A percentile compares a stretch with the other conserved stretches of the same genome.
phyloP scores from a whole-genome alignment of 2,113 vertebrate species.

The Himantopus leucocephalus region DNA sequence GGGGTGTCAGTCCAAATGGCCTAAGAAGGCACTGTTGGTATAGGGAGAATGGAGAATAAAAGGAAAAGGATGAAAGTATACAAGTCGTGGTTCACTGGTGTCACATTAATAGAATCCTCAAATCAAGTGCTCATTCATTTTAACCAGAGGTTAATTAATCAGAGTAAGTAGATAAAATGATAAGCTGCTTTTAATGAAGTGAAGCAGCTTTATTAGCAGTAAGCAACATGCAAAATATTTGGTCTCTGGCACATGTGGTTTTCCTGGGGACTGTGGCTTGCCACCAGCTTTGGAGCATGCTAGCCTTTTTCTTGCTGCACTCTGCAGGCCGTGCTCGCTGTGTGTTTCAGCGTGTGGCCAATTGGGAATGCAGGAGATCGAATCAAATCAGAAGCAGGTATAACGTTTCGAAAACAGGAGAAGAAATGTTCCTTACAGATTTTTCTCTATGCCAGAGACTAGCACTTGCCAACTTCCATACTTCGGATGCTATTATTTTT shows the following conservation, averaged over 20 bases:
- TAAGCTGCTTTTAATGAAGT: constrained; percentile 71
- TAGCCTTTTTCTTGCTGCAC: neutral
- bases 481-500: neutral
- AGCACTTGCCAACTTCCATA: neutral
- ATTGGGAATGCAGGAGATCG: neutral
- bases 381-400: neutral
- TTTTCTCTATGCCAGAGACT: neutral
- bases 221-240: constrained; percentile 62
- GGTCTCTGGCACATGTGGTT: constrained; percentile 26
- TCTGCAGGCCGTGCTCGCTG: neutral
- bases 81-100: neutral
- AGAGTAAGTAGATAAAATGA: constrained; percentile 61
- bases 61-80: neutral
- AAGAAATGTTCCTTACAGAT: neutral
- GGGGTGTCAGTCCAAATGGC: rapidly evolving
- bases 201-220: constrained; percentile 54
- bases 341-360: neutral
- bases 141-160: constrained; percentile 70
- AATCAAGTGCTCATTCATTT: constrained; percentile 64
- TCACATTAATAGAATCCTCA: constrained; percentile 35
- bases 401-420: neutral
- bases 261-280: constrained; percentile 9
- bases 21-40: neutral
- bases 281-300: neutral
- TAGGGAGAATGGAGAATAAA: neutral